phyloP scores from a whole-genome alignment of 2,113 vertebrate species.

The Oenanthe melanoleuca region DNA sequence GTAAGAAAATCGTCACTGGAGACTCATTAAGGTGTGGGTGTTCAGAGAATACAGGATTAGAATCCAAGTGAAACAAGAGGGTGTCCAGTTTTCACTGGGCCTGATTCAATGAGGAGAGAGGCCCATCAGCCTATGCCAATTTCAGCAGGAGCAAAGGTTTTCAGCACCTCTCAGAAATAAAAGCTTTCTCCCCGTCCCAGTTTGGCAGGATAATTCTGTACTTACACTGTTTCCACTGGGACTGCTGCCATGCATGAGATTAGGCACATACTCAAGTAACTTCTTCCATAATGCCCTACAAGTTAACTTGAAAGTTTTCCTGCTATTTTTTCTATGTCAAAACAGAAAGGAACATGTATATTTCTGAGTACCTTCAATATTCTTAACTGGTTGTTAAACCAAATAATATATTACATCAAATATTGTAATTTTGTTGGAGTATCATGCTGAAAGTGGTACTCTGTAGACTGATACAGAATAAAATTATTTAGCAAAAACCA shows the following conservation, averaged over 20 bases:
- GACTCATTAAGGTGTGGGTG: background rate
- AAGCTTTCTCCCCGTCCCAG: background rate
- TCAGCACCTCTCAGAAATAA: background rate
- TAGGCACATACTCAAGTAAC: background rate
- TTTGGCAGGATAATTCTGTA: background rate
- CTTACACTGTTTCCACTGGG: background rate
- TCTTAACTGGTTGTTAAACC: slow-evolving; percentile 25
- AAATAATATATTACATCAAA: background rate
- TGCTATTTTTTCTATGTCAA: slow-evolving; percentile 1
- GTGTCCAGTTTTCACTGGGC: background rate
- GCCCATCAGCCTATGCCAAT: background rate
- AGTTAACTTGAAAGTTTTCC: slow-evolving; percentile 2
- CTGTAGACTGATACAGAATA: slow-evolving; percentile 41
- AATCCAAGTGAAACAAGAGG: background rate
- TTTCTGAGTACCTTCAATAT: slow-evolving; percentile 1
- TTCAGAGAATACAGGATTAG: background rate
- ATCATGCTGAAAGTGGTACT: slow-evolving; percentile 10
- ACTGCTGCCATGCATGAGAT: background rate
- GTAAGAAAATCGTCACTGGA: background rate
- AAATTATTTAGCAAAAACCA: slow-evolving; percentile 47
- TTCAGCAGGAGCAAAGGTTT: background rate
- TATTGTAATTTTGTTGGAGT: slow-evolving; percentile 4
- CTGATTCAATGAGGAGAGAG: background rate
- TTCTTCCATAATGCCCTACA: background rate
- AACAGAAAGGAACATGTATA: background rate